Percentiles rank a stretch among this genome's conserved stretches.
These are phyloP conservation scores for Trachelus iudaicus DNA, from an alignment of 2,888 invertebrate genomes.

Conservation along the genomic window DNA sequence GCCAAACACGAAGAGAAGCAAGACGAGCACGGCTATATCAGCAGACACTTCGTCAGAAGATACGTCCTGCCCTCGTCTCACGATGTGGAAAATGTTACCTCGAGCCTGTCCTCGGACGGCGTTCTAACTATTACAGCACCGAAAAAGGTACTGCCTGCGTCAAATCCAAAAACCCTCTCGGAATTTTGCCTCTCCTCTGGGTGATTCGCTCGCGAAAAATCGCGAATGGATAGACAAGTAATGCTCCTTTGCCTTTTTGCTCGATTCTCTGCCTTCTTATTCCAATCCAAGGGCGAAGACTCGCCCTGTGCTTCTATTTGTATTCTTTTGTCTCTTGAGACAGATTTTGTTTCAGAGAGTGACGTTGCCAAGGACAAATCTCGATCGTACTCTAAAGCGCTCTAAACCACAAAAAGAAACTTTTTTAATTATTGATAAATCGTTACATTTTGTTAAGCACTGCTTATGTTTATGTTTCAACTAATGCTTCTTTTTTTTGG, in stretches of 20 bases:
- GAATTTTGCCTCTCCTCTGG: neutral
- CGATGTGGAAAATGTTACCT: constrained; percentile 63
- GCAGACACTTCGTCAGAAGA: constrained; percentile 66
- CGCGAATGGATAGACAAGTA: neutral
- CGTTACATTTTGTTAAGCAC: too few relatives aligned
- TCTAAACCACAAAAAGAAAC: constrained; percentile 1
- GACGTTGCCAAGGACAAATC: constrained; percentile 45
- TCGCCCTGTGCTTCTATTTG: too few relatives aligned
- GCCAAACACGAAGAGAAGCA: constrained; percentile 68
- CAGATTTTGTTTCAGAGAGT: constrained; percentile 39
- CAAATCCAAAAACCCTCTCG: neutral
- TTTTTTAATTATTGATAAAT: too few relatives aligned
- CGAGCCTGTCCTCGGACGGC: constrained; percentile 66
- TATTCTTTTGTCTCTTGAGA: too few relatives aligned
- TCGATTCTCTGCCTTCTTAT: neutral
- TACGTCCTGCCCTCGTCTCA: constrained; percentile 66
- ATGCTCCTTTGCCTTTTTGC: neutral
- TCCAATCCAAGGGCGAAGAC: neutral
- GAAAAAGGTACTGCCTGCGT: constrained; percentile 49
- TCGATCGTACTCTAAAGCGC: constrained; percentile 44
- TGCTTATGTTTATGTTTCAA: too few relatives aligned
- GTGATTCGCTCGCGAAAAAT: neutral
- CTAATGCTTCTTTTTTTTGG: too few relatives aligned
- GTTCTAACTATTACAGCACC: constrained; percentile 67
- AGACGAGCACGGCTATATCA: constrained; percentile 68